Percentiles rank a stretch among this genome's conserved stretches.
phyloP scores from a whole-genome alignment of 2,797 vertebrate species.

The Trematomus bernacchii region DNA sequence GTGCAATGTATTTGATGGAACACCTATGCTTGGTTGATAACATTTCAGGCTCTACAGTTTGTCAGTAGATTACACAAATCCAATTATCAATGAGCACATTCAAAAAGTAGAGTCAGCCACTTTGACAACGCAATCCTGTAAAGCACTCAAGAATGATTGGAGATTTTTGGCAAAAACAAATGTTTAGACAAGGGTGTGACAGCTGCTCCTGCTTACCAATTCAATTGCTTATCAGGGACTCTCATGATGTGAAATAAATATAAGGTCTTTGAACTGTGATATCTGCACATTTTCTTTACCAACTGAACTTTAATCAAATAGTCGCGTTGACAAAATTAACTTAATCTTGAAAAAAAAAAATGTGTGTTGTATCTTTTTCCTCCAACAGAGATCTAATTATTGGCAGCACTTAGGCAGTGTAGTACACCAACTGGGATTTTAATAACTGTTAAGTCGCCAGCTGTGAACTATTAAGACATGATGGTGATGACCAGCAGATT shows the following conservation, averaged over 20 bases:
- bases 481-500: constrained; percentile 75
- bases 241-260: constrained; percentile 45
- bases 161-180: constrained; percentile 44
- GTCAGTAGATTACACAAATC: constrained; percentile 23
- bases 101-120: constrained; percentile 14
- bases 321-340: constrained; percentile 40
- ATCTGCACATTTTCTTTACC: constrained; percentile 29
- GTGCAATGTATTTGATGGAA: constrained; percentile 12
- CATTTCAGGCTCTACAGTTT: constrained; percentile 29
- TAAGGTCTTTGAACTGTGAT: constrained; percentile 13
- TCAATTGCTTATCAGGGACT: constrained; percentile 43
- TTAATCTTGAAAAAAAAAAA: constrained; percentile 23
- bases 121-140: constrained; percentile 35
- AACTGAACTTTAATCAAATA: constrained; percentile 22
- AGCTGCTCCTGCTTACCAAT: constrained; percentile 31
- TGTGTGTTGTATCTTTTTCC: constrained; percentile 15
- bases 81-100: constrained; percentile 26
- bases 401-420: constrained; percentile 57
- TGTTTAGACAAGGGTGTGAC: constrained; percentile 13
- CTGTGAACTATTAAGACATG: constrained; percentile 82
- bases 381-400: constrained; percentile 69
- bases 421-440: constrained; percentile 71
- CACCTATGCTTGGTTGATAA: constrained; percentile 3
- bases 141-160: constrained; percentile 36
- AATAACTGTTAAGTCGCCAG: constrained; percentile 78